phyloP scores from a whole-genome alignment of 1,140 invertebrate species.

The Hyphantria cunea region DNA sequence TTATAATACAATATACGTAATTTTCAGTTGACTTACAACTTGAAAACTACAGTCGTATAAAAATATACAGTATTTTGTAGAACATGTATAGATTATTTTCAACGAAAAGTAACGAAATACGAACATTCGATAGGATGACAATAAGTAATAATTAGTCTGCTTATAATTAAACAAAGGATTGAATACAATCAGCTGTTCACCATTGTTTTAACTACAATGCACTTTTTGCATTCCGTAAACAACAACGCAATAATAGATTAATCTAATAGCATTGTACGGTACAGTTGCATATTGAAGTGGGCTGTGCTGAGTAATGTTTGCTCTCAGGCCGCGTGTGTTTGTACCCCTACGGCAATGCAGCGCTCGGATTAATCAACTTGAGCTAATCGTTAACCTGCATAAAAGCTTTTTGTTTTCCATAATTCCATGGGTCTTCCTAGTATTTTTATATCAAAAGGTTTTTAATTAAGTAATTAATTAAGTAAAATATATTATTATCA shows the following conservation, averaged over 20 bases:
- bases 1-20: no score
- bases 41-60: no score
- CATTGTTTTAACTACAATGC: slow-evolving; percentile 3
- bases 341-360: slow-evolving; percentile 24
- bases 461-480: no score
- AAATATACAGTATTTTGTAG: no score
- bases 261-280: slow-evolving; percentile 14
- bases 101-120: no score
- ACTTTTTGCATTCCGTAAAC: slow-evolving; percentile 7
- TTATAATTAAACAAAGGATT: not conserved
- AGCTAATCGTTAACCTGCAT: slow-evolving; percentile 31
- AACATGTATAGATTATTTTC: no score
- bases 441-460: no score
- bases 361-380: slow-evolving; percentile 48
- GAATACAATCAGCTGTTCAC: not conserved
- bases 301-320: slow-evolving; percentile 30
- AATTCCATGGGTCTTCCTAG: no score
- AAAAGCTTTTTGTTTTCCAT: slow-evolving; percentile 1
- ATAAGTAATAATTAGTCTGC: not conserved
- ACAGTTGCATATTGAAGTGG: slow-evolving; percentile 20
- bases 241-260: slow-evolving; percentile 8
- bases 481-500: no score
- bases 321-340: slow-evolving; percentile 30
- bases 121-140: no score
- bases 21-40: no score